These are phyloP conservation scores for Alfaro cultratus DNA, from an alignment of 2,797 vertebrate species.

Conservation along the genomic window DNA sequence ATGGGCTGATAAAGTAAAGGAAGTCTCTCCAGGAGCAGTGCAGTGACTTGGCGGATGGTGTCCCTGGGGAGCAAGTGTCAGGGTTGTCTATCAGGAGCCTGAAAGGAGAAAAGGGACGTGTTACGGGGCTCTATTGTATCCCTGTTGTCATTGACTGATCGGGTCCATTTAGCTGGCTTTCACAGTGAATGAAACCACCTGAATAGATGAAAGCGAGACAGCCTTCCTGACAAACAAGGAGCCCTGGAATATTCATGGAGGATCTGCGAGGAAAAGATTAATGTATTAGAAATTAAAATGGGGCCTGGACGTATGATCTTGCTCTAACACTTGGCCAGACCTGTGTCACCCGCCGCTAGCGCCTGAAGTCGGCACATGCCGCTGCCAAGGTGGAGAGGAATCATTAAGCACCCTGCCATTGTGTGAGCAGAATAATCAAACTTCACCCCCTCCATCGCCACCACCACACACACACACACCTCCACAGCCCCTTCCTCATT, in stretches of 20 bases:
- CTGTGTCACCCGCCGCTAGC: slow-evolving; percentile 94
- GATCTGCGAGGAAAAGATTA: slow-evolving; percentile 99
- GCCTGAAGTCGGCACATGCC: slow-evolving; percentile 94
- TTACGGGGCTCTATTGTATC: slow-evolving; percentile 92
- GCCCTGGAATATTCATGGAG: slow-evolving; percentile 99
- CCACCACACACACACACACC: slow-evolving; percentile 5
- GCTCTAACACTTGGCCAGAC: slow-evolving; percentile 99
- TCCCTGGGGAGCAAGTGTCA: slow-evolving; percentile 93
- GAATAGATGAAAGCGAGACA: slow-evolving; percentile 99
- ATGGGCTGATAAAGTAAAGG: slow-evolving; percentile 89
- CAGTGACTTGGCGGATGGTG: slow-evolving; percentile 71
- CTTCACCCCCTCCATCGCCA: slow-evolving; percentile 83
- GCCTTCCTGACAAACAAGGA: slow-evolving; percentile 96
- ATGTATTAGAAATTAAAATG: slow-evolving; percentile 99
- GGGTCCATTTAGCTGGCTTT: slow-evolving; percentile 94
- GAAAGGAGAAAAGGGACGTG: slow-evolving; percentile 91
- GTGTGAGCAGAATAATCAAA: slow-evolving; percentile 99
- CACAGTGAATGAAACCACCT: slow-evolving; percentile 97
- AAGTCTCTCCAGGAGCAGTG: slow-evolving; percentile 88
- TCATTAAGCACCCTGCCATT: slow-evolving; percentile 99
- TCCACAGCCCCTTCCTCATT: slow-evolving; percentile 71
- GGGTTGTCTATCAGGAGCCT: slow-evolving; percentile 94
- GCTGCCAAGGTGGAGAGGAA: slow-evolving; percentile 97
- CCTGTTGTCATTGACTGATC: slow-evolving; percentile 98
- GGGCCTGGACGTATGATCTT: slow-evolving; percentile 98